Conservation (phyloP, 2,113 vertebrate genomes). For the Nibea albiflora region DNA sequence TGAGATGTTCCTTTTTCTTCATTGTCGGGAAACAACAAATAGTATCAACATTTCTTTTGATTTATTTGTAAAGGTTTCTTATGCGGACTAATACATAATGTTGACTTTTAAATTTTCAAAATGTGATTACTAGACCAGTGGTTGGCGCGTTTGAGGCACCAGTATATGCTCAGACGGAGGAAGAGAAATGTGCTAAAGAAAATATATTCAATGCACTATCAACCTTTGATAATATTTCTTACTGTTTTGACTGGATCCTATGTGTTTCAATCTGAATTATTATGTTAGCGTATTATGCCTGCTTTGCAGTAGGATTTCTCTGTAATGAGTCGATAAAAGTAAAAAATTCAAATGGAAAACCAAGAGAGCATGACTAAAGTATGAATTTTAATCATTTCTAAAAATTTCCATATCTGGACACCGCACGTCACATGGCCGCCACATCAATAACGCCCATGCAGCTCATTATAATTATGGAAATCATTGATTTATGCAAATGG, state of each 20-base stretch:
- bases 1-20: conserved; percentile 37
- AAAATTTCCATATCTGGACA: neutral
- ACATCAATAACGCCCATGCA: conserved; percentile 33
- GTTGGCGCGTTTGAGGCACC: conserved; percentile 29
- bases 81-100: neutral
- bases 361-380: neutral
- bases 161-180: conserved; percentile 25
- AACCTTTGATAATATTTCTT: conserved; percentile 39
- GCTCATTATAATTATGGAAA: conserved; percentile 45
- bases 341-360: conserved; percentile 30
- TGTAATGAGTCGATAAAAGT: conserved; percentile 11
- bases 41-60: conserved; percentile 21
- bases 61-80: conserved; percentile 31
- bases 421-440: neutral
- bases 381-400: conserved; percentile 9
- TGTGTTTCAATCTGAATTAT: neutral
- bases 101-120: conserved; percentile 43
- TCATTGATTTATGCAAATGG: conserved; percentile 57
- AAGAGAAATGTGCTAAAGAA: conserved; percentile 17
- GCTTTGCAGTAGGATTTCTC: neutral
- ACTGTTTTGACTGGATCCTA: conserved; percentile 1
- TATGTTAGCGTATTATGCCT: neutral
- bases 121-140: conserved; percentile 23
- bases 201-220: conserved; percentile 9
- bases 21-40: conserved; percentile 31